Base-by-base conservation (phyloP, 2,888 invertebrate genomes). In the Leptinotarsa tumamoca region DNA sequence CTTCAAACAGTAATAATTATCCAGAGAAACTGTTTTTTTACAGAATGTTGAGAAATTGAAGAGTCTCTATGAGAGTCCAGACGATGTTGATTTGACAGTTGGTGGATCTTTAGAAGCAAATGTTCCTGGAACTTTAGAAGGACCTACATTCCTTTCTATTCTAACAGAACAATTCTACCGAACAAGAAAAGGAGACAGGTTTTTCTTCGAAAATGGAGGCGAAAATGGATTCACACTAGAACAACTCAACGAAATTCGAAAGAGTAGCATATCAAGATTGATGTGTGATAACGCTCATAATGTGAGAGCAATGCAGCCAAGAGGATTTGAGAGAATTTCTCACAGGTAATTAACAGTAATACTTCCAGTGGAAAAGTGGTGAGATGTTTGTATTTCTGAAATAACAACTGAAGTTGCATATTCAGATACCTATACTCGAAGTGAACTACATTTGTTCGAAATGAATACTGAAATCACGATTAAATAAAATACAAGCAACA, bases 61-160 rank as follows among this genome's bases (percentile, higher is more conserved):
- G 76, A 84, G 89, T 0, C 85, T 95, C 0, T 96, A 95, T 88
- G 92, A 92, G 76, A 90, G 90, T 67, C 93, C 93, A 0, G 93
- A 95, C 72, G 97, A 97, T 87, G 94, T 98, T 1, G 97, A 98
- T 82, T 87, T 97, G 73, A 95, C 95, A 17, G 95, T 96, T 10
- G 98, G 94, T 1, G 97, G 94, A 0, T 92, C 96, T 0, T 86
- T 96, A 70, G 98, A 98, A 88, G 88, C 89, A 1, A 93, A 94
- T 75, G 93, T 96, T 1, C 92, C 92, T 0, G 96, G 94, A 0
- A 93, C 96, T 0, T 90, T 95, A 67, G 91, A 94, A 0, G 97
- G 98, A 0, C 97, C 97, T 1, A 96, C 97, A 0, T 96, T 95
- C 90, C 91, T 96, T 3, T 97, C 97, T 86, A 94, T 98, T 80